A percentile compares a stretch with the other conserved stretches of the same genome.
Evolutionary conservation across 92 coral and sea anemone genomes (phyloP).

Genomic region (Bergia puertoricense): DNA sequence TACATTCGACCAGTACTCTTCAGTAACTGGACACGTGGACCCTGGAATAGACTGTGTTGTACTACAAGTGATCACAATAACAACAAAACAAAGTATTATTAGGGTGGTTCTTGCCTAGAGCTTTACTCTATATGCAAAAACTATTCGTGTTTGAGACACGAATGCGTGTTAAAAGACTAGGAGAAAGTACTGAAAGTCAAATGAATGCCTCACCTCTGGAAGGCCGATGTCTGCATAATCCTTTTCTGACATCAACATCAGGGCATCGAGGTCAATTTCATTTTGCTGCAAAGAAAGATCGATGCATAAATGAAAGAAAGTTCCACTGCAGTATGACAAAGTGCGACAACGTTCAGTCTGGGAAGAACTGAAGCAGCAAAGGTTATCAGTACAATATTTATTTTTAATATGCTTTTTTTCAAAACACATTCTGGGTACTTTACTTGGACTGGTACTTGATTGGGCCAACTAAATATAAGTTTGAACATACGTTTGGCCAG

Average conservation of each 20-base stretch:
- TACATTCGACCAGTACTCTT: constrained; percentile 43
- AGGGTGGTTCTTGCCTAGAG: too few relatives aligned
- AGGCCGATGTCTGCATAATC: constrained; percentile 98
- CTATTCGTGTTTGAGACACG: neutral
- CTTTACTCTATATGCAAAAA: too few relatives aligned
- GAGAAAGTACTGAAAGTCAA: neutral
- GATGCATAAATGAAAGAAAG: neutral
- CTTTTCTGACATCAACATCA: constrained; percentile 97
- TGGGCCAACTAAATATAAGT: too few relatives aligned
- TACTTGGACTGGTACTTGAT: too few relatives aligned
- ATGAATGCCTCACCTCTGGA: constrained; percentile 75
- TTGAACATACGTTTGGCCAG: too few relatives aligned
- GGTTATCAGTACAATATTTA: too few relatives aligned
- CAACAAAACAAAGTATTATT: too few relatives aligned
- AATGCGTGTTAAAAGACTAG: neutral
- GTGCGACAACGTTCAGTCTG: too few relatives aligned
- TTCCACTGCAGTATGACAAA: neutral
- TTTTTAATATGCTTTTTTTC: too few relatives aligned
- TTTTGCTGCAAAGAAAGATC: constrained; percentile 69
- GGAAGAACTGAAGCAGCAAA: too few relatives aligned
- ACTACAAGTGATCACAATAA: neutral
- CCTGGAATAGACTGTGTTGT: neutral
- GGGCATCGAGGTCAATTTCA: constrained; percentile 98
- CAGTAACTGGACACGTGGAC: constrained; percentile 41
- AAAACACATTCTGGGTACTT: too few relatives aligned